Evolutionary conservation across 2,888 invertebrate species (phyloP).

Genomic region (Brachypterus glaber): DNA sequence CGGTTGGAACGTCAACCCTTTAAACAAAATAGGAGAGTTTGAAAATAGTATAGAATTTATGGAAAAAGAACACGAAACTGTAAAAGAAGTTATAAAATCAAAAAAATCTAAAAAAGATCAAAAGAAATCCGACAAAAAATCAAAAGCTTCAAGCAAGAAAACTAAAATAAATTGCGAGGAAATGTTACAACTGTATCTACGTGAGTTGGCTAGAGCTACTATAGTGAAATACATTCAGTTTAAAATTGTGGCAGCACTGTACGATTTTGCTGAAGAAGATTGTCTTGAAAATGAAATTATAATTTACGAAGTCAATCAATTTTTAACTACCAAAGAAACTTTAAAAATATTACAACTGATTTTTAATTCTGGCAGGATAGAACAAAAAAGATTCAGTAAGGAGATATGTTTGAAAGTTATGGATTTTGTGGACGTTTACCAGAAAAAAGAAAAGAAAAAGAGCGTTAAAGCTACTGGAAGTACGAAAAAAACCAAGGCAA

Average conservation of each 20-base stretch:
- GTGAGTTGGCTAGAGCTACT: conserved; percentile 18
- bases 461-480: conserved; percentile 5
- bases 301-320: conserved; percentile 25
- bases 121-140: conserved; percentile 11
- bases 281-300: conserved; percentile 22
- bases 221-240: conserved; percentile 16
- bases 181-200: conserved; percentile 20
- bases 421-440: conserved; percentile 16
- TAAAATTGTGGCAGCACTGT: conserved; percentile 22
- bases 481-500: not conserved
- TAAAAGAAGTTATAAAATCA: conserved; percentile 12
- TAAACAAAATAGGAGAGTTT: conserved; percentile 24
- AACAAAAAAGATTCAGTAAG: conserved; percentile 16
- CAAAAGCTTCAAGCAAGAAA: conserved; percentile 8
- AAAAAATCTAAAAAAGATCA: conserved; percentile 9
- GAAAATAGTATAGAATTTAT: conserved; percentile 33
- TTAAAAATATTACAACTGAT: conserved; percentile 24
- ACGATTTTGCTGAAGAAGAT: conserved; percentile 25
- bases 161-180: conserved; percentile 8
- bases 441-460: conserved; percentile 12
- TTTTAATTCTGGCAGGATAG: conserved; percentile 20
- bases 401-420: conserved; percentile 15
- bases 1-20: conserved; percentile 30
- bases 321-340: conserved; percentile 23
- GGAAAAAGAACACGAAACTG: conserved; percentile 13